A percentile compares a stretch with the other conserved stretches of the same genome.
These are phyloP conservation scores for Synanceia verrucosa DNA, from an alignment of 2,797 vertebrate species.

Conservation along the genomic window DNA sequence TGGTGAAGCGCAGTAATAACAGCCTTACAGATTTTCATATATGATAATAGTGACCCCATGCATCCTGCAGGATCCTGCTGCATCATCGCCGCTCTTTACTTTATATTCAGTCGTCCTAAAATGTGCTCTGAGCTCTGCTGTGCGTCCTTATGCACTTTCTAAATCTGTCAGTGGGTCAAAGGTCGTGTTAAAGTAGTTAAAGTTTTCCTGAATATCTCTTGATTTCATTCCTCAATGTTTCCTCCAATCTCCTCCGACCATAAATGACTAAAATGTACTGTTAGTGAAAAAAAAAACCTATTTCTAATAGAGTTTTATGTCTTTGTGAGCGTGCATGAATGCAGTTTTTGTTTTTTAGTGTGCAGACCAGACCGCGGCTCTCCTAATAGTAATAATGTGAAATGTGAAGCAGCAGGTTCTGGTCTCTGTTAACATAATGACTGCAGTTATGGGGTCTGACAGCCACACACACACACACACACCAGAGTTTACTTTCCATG, in stretches of 20 bases:
- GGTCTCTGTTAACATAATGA: constrained; percentile 79
- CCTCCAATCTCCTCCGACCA: not conserved
- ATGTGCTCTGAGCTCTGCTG: not conserved
- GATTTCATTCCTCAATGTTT: not conserved
- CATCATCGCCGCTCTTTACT: no score
- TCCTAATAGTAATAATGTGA: constrained; percentile 75
- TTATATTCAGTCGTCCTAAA: no score
- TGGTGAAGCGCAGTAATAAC: not conserved
- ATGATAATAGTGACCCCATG: not conserved
- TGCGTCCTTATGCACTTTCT: not conserved
- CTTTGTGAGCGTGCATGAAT: constrained; percentile 27
- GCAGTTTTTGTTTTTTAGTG: constrained; percentile 23
- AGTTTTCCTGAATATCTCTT: not conserved
- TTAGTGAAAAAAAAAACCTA: not conserved
- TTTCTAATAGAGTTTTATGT: not conserved
- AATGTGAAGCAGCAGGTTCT: constrained; percentile 75
- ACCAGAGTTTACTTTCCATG: not conserved
- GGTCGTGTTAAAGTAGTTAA: not conserved
- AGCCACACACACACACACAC: constrained; percentile 21
- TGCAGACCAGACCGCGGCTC: constrained; percentile 41
- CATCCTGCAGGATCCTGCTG: not conserved
- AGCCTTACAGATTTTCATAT: not conserved
- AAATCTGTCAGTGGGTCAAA: not conserved
- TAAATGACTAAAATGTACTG: not conserved
- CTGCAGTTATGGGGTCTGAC: constrained; percentile 68